phyloP scores from a whole-genome alignment of 2,888 invertebrate species.

The Malacosoma neustria region DNA sequence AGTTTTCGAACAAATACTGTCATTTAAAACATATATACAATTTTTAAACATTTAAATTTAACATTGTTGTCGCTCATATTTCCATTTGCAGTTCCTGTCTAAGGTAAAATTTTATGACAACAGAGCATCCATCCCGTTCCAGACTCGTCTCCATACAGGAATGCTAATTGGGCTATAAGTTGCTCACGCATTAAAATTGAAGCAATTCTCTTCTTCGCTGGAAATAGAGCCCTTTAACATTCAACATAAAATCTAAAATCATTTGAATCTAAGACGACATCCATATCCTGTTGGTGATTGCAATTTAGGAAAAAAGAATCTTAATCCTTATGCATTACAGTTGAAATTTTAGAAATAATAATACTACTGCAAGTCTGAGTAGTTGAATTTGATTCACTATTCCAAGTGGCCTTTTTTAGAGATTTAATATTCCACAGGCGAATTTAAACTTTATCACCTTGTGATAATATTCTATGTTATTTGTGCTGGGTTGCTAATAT shows the following conservation, averaged over 20 bases:
- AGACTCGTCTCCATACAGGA: slow-evolving; percentile 31
- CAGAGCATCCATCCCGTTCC: slow-evolving; percentile 24
- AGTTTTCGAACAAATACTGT: too few relatives aligned
- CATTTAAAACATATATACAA: too few relatives aligned
- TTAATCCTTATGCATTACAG: slow-evolving; percentile 20
- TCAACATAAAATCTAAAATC: slow-evolving; percentile 14
- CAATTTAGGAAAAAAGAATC: slow-evolving; percentile 16
- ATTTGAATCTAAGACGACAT: background rate
- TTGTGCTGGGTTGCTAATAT: slow-evolving; percentile 3
- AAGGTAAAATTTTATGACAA: slow-evolving; percentile 16
- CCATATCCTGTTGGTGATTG: background rate
- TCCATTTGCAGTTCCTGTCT: background rate
- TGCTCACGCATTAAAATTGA: slow-evolving; percentile 31
- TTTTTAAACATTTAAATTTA: too few relatives aligned
- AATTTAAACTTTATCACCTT: slow-evolving; percentile 12
- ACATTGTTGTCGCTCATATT: too few relatives aligned
- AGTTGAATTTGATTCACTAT: slow-evolving; percentile 43
- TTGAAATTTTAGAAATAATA: slow-evolving; percentile 9
- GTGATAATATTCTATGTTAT: slow-evolving; percentile 18
- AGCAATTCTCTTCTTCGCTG: slow-evolving; percentile 9
- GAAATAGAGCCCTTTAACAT: slow-evolving; percentile 17
- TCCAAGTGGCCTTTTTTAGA: slow-evolving; percentile 37
- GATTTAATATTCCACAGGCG: slow-evolving; percentile 16
- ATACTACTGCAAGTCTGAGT: slow-evolving; percentile 22
- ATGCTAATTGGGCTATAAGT: slow-evolving; percentile 42